A percentile compares a stretch with the other conserved stretches of the same genome.
Evolutionary conservation across 1,140 invertebrate species (phyloP).

Genomic region (Nephotettix cincticeps): DNA sequence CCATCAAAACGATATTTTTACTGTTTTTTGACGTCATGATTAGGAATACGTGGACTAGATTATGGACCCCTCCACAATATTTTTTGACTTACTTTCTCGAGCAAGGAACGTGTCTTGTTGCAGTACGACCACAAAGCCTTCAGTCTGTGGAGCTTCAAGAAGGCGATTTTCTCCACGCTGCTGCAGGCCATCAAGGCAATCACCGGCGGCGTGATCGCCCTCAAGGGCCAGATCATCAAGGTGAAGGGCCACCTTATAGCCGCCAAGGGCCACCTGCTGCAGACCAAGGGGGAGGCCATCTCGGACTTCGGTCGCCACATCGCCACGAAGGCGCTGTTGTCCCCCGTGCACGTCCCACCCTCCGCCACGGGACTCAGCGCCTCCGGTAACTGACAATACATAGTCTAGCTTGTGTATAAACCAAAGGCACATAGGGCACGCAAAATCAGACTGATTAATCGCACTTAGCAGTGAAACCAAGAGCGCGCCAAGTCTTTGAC

Average conservation of each 20-base stretch:
- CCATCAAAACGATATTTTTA: too few species aligned
- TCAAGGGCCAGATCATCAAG: conserved; percentile 82
- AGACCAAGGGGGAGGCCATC: conserved; percentile 69
- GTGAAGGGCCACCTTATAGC: conserved; percentile 73
- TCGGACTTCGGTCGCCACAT: conserved; percentile 73
- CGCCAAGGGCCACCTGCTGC: conserved; percentile 70
- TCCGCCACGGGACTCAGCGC: neutral
- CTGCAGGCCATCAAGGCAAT: conserved; percentile 83
- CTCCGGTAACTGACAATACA: too few species aligned
- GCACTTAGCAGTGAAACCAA: too few species aligned
- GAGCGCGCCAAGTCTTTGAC: too few species aligned
- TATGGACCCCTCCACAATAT: too few species aligned
- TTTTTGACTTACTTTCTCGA: too few species aligned
- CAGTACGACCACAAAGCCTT: conserved; percentile 58
- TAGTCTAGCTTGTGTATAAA: too few species aligned
- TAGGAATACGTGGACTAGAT: too few species aligned
- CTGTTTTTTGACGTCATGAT: too few species aligned
- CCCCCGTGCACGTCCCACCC: conserved; percentile 43
- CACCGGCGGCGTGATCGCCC: conserved; percentile 76
- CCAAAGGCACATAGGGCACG: too few species aligned
- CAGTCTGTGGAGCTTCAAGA: conserved; percentile 74
- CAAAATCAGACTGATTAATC: too few species aligned
- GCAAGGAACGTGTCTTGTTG: too few species aligned
- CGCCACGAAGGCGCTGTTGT: conserved; percentile 66
- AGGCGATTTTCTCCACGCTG: conserved; percentile 74